Evolutionary conservation across 64 coral and sea anemone species (phyloP), one percentile per base, ranked within the genome.

Genomic region (Montipora capricornis): DNA sequence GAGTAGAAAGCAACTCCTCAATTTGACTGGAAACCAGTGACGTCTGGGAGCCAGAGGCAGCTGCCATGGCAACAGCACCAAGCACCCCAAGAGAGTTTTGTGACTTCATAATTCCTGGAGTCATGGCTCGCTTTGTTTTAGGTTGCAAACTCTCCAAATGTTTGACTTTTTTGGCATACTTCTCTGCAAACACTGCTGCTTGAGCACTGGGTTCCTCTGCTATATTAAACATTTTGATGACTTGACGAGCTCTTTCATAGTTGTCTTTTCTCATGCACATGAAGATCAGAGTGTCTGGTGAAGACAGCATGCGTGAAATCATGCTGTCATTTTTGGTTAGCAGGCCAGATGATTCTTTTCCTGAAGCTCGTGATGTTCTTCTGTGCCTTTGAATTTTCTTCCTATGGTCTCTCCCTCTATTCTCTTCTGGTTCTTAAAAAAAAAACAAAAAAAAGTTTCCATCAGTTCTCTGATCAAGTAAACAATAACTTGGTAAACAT

Each of bases 201-300:
- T 93, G 93, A 4, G 96, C 88, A 64, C 96, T 98, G 15, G 90
- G 90, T 52, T 98, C 93, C 29, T 89, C 78, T 8, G 89, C 74
- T 45, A 98, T 93, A 47, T 81, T 89, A 60, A 98, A 98, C 96
- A 98, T 98, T 83, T 98, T 98, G 29, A 95, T 89, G 66, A 98
- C 96, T 66, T 98, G 96, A 26, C 93, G 96, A 8, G 96, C 93
- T 11, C 96, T 48, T 81, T 98, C 96, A 57, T 93, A 95, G 87
- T 91, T 98, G 80, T 95, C 94, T 75, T 93, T 98, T 66, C 96
- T 95, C 93, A 98, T 93, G 71, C 96, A 98, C 96, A 98, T 98
- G 94, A 89, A 98, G 74, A 98, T 93, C 19, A 98, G 87, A 0
- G 96, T 98, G 5, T 98, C 94, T 24, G 96, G 96, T 7, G 96